Base-by-base conservation (phyloP, 2,113 vertebrate genomes). In the Gymnarchus niloticus region DNA sequence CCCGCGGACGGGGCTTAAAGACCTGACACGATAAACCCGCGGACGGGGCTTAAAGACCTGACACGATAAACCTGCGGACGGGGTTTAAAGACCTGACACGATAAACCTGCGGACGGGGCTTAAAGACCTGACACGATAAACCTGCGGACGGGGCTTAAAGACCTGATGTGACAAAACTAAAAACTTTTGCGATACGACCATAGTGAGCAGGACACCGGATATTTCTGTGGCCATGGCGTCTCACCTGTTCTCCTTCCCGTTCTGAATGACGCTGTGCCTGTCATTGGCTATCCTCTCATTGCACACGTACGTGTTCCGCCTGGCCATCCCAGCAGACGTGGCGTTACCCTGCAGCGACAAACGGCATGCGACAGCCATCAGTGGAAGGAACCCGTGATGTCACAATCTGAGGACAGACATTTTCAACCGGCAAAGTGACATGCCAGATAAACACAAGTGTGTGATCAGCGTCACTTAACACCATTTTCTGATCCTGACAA, bases 181-280 rank as follows among this genome's bases (percentile, higher is more conserved):
- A n/a, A n/a, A n/a, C n/a, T n/a, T n/a, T n/a, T n/a, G n/a, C n/a
- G n/a, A n/a, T n/a, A n/a, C n/a, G n/a, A n/a, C n/a, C n/a, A n/a
- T n/a, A n/a, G n/a, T n/a, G n/a, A n/a, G n/a, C n/a, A n/a, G n/a
- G n/a, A n/a, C n/a, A n/a, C n/a, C n/a, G n/a, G n/a, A n/a, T n/a
- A n/a, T n/a, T n/a, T n/a, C n/a, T n/a, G n/a, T n/a, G n/a, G n/a
- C 48, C 4, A 51, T 33, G 28, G 56, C 12, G 48, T 69, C 93
- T 91, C 95, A 99, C 97, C 97, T 98, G 95, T 95, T 99, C 89
- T 99, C 98, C 88, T 98, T 99, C 91, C 98, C 98, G 84, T 99
- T 99, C 88, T 98, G 98, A 89, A 99, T 96, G 85, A 99, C 96
- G 17, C 98, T 96, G 80, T 98, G 97, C 23, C 97, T 95, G 85